Evolutionary conservation across 2,888 invertebrate species (phyloP), one percentile per base, ranked within the genome.

Genomic region (Rambutsinella grinnellia): DNA sequence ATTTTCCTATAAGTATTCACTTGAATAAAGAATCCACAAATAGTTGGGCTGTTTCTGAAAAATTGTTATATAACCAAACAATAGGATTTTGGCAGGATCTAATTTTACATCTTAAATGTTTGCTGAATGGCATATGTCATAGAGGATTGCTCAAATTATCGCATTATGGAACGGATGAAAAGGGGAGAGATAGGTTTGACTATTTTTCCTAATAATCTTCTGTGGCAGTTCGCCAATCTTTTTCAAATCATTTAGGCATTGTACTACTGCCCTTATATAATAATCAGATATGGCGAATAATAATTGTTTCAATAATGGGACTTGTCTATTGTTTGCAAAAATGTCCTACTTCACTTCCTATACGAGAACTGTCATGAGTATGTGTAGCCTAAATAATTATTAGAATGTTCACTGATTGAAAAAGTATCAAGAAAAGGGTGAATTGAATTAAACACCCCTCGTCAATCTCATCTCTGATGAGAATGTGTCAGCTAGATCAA

Each of bases 281-380:
- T 58, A 23, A 58, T 2, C 47, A 46, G 63, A 58, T 72, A 23
- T 57, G 13, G 36, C 5, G 36, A 13, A 36, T 36, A 36, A 36
- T 36, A 36, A 36, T 36, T 36, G 36, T 36, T 36, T 5, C 5
- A 36, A 36, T 36, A 36, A 36, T 36, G 36, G 36, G 36, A 13
- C 36, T 36, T 36, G n/a, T n/a, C 36, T 13, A 36, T 65, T 53
- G 23, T 65, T 65, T 63, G 58, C 36, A 72, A 71, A 36, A 58
- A 27, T 72, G 72, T 72, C 72, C 72, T 72, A 72, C 72, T 72
- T 72, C 51, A 72, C 72, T 72, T 72, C 72, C 72, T 72, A n/a
- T 65, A 46, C 65, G 57, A 15, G 44, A 49, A 62, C 49, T 53
- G 61, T 69, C 61, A 46, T 51, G 54, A 17, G 13, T 36, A 36